Evolutionary conservation across 2,113 vertebrate genomes (phyloP).

Genomic region (Dryoscopus gambensis): DNA sequence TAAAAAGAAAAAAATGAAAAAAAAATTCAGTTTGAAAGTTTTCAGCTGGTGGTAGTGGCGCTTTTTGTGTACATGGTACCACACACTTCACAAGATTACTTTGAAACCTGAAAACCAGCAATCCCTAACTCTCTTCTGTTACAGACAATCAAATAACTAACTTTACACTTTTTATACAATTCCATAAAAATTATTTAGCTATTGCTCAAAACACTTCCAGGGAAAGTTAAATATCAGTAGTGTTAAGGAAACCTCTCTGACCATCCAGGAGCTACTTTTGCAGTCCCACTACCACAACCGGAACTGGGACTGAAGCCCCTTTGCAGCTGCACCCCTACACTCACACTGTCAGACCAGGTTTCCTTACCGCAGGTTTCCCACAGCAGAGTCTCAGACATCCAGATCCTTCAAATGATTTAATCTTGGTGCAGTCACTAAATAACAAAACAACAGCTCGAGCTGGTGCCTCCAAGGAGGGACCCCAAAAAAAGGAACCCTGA

Average conservation of each 20-base stretch:
- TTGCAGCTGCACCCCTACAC: not conserved
- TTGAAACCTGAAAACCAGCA: not conserved
- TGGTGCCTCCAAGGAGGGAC: not conserved
- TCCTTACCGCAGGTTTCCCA: not conserved
- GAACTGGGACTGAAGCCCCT: not conserved
- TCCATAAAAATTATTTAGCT: not conserved
- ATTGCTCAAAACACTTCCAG: not conserved
- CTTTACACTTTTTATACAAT: not conserved
- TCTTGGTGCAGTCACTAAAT: not conserved
- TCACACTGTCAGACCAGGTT: not conserved
- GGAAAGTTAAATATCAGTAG: not conserved
- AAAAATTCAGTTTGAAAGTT: not conserved
- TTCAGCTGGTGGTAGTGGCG: not conserved
- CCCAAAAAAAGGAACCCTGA: fast-evolving
- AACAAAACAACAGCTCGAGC: not conserved
- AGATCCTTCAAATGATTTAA: not conserved
- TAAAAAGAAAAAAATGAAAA: not conserved
- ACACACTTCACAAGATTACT: not conserved
- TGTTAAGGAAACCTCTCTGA: not conserved
- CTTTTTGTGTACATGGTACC: not conserved
- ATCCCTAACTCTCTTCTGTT: not conserved
- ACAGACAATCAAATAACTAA: not conserved
- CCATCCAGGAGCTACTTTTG: not conserved
- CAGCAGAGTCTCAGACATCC: not conserved
- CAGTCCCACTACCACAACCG: not conserved